Percentiles rank a stretch among this genome's conserved stretches.
Evolutionary conservation across 2,888 invertebrate genomes (phyloP).

Genomic region (Drosophila glabriapex): DNA sequence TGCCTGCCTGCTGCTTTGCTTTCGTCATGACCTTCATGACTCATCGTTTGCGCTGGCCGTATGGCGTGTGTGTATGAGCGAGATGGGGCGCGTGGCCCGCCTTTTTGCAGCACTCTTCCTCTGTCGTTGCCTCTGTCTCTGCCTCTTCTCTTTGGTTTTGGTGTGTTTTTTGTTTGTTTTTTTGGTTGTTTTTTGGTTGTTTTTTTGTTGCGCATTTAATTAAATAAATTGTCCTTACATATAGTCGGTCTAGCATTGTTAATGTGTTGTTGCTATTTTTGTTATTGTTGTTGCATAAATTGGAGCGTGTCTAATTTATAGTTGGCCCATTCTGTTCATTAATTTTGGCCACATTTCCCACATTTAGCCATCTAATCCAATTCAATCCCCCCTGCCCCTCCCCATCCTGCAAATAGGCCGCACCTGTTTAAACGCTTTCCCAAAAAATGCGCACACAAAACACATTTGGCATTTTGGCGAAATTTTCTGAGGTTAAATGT

Average conservation of each 20-base stretch:
- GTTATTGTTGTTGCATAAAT: slow-evolving; percentile 60
- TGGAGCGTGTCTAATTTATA: slow-evolving; percentile 72
- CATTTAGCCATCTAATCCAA: neutral
- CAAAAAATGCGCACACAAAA: slow-evolving; percentile 21
- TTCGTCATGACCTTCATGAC: slow-evolving; percentile 86
- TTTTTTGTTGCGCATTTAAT: slow-evolving; percentile 70
- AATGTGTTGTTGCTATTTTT: slow-evolving; percentile 36
- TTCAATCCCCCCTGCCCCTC: neutral
- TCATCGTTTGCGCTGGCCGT: slow-evolving; percentile 80
- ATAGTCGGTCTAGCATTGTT: slow-evolving; percentile 54
- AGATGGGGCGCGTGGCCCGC: slow-evolving; percentile 56
- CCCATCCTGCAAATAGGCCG: slow-evolving; percentile 24
- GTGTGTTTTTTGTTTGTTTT: slow-evolving; percentile 20
- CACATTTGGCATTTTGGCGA: slow-evolving; percentile 30
- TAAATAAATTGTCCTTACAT: slow-evolving; percentile 76
- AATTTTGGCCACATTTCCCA: slow-evolving; percentile 52
- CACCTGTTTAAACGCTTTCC: slow-evolving; percentile 38
- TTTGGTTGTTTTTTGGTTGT: slow-evolving; percentile 36
- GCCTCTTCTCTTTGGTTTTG: slow-evolving; percentile 34
- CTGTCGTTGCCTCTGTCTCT: slow-evolving; percentile 23
- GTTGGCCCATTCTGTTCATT: slow-evolving; percentile 72
- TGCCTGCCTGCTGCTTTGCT: slow-evolving; percentile 53
- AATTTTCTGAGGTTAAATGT: slow-evolving; percentile 35
- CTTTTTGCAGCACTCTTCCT: slow-evolving; percentile 39
- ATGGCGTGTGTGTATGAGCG: slow-evolving; percentile 23